Percentiles rank a stretch among this genome's conserved stretches.
Conservation (phyloP, 2,797 vertebrate genomes). For the Pelodytes ibericus region DNA sequence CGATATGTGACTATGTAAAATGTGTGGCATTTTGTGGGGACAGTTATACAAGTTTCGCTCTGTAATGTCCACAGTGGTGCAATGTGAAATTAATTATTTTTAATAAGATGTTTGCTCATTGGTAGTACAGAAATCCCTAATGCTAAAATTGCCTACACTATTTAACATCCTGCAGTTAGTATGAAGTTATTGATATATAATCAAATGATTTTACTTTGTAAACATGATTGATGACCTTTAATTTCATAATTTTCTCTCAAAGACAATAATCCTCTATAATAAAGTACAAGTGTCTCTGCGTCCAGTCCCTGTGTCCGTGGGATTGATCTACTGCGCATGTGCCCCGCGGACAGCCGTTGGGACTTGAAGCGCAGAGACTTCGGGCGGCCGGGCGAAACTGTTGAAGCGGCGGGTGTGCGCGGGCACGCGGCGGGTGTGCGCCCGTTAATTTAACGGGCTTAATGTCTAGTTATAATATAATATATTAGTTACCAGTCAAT, state of each 20-base stretch:
- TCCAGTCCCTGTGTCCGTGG: too few species aligned
- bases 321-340: too few species aligned
- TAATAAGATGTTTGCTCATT: background rate
- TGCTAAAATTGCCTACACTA: background rate
- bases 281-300: slow-evolving; percentile 11
- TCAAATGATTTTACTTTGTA: slow-evolving; percentile 20
- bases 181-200: background rate
- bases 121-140: background rate
- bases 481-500: slow-evolving; percentile 28
- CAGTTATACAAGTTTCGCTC: too few species aligned
- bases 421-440: too few species aligned
- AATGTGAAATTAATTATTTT: background rate
- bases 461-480: too few species aligned
- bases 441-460: too few species aligned
- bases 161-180: background rate
- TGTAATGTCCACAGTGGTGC: background rate
- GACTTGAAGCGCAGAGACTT: too few species aligned
- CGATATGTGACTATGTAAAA: too few species aligned
- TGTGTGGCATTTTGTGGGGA: too few species aligned
- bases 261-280: slow-evolving; percentile 2
- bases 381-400: too few species aligned
- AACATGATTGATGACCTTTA: slow-evolving; percentile 7
- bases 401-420: too few species aligned
- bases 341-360: too few species aligned
- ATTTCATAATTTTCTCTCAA: slow-evolving; percentile 8